Percentiles rank a stretch among this genome's conserved stretches.
These are phyloP conservation scores for Drosophila barbarae DNA, from an alignment of 2,888 invertebrate species.

Conservation along the genomic window DNA sequence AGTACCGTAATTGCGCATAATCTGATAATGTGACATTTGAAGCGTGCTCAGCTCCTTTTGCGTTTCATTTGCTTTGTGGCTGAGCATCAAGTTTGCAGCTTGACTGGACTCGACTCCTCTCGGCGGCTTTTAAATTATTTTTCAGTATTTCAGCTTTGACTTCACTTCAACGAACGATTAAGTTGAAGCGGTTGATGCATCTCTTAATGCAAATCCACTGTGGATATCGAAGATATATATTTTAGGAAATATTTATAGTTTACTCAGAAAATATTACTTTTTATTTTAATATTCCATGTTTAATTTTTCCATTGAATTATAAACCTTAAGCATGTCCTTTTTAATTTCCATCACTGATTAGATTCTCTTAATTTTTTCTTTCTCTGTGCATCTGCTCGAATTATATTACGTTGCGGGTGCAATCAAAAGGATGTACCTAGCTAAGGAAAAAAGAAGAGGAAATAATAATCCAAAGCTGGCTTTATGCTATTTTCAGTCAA, in stretches of 20 bases:
- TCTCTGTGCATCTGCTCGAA: slow-evolving; percentile 37
- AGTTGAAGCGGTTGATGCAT: slow-evolving; percentile 16
- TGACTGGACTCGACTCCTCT: slow-evolving; percentile 34
- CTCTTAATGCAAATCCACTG: slow-evolving; percentile 31
- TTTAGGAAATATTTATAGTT: not conserved
- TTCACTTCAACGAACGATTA: slow-evolving; percentile 47
- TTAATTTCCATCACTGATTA: not conserved
- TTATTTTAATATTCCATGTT: not conserved
- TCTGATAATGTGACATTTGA: slow-evolving; percentile 62
- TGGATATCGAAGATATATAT: not conserved
- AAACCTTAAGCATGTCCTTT: not conserved
- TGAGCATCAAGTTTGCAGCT: slow-evolving; percentile 36
- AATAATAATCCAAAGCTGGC: slow-evolving; percentile 29
- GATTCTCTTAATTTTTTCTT: slow-evolving; percentile 19
- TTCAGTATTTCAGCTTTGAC: slow-evolving; percentile 24
- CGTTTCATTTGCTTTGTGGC: slow-evolving; percentile 61
- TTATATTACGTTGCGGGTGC: slow-evolving; percentile 44
- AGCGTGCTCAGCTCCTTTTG: slow-evolving; percentile 41
- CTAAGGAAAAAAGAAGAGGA: slow-evolving; percentile 4
- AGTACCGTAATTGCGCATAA: slow-evolving; percentile 59
- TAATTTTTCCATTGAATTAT: not conserved
- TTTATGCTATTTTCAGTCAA: slow-evolving; percentile 67
- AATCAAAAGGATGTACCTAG: slow-evolving; percentile 34
- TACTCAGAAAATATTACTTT: too few species aligned
- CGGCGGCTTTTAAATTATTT: slow-evolving; percentile 53